Conservation (phyloP, 2,888 invertebrate genomes). For the Chymomyza fuscimana region DNA sequence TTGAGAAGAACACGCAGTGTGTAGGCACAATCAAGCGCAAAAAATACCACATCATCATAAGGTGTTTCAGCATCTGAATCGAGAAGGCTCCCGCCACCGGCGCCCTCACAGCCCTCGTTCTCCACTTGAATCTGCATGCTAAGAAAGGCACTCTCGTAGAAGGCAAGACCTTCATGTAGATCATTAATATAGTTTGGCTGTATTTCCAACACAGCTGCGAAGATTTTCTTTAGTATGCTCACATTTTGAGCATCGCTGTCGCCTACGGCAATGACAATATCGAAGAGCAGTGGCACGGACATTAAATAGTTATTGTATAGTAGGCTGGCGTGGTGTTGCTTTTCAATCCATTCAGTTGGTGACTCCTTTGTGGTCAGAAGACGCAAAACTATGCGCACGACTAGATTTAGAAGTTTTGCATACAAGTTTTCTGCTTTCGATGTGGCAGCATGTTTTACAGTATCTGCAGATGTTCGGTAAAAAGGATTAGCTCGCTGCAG, state of each 20-base stretch:
- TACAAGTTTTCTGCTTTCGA: constrained; percentile 81
- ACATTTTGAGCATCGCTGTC: constrained; percentile 84
- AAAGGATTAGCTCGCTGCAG: constrained; percentile 87
- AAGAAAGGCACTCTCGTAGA: constrained; percentile 81
- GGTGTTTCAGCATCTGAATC: constrained; percentile 72
- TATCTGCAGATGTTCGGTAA: constrained; percentile 79
- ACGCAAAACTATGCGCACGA: constrained; percentile 87
- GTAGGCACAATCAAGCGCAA: constrained; percentile 85
- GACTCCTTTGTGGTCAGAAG: constrained; percentile 90
- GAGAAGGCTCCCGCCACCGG: constrained; percentile 62
- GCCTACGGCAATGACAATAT: constrained; percentile 88
- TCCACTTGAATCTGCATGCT: constrained; percentile 77
- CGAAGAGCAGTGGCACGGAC: constrained; percentile 90
- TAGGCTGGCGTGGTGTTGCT: constrained; percentile 84
- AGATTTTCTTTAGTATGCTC: constrained; percentile 83
- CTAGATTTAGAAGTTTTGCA: constrained; percentile 83
- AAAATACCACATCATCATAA: constrained; percentile 85
- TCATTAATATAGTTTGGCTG: constrained; percentile 83
- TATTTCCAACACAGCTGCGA: constrained; percentile 83
- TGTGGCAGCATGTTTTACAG: constrained; percentile 67
- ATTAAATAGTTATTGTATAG: constrained; percentile 90
- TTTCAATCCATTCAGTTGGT: constrained; percentile 85
- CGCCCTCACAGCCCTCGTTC: constrained; percentile 76
- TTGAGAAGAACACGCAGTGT: constrained; percentile 86
- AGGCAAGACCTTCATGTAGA: constrained; percentile 81